Percentiles rank a stretch among this genome's conserved stretches.
phyloP scores from a whole-genome alignment of 2,113 vertebrate genomes.

The Muntiacus muntjak region DNA sequence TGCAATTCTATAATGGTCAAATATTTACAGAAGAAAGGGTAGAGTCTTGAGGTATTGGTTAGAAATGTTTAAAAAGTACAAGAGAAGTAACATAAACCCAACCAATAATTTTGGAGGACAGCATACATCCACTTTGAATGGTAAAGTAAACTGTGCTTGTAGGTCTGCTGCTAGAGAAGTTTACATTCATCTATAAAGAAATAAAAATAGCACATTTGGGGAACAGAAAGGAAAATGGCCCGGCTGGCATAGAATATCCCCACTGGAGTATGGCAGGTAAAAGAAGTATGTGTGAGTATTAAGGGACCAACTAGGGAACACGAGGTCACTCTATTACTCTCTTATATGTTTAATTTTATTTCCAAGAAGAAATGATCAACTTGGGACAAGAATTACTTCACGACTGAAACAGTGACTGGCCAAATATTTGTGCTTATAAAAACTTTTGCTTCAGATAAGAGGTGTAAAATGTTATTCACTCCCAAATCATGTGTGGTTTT shows the following conservation, averaged over 20 bases:
- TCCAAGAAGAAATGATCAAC: background rate
- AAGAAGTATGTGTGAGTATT: background rate
- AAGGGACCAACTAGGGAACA: background rate
- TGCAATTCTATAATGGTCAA: background rate
- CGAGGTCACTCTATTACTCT: background rate
- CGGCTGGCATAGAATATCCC: background rate
- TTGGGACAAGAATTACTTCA: background rate
- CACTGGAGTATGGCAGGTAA: background rate
- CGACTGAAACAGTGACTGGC: background rate
- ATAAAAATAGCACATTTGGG: background rate
- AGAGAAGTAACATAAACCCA: background rate
- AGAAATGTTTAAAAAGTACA: background rate
- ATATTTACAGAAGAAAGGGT: background rate
- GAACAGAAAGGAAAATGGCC: background rate
- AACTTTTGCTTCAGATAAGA: background rate
- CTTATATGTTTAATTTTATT: background rate
- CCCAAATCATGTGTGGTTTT: background rate
- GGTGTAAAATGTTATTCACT: background rate
- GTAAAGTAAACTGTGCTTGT: background rate
- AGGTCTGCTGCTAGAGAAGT: background rate
- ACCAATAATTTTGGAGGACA: background rate
- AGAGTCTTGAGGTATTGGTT: background rate
- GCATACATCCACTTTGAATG: background rate
- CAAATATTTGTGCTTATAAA: background rate
- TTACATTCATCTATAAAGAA: background rate